Evolutionary conservation across 2,888 invertebrate species (phyloP), one percentile per base, ranked within the genome.

Genomic region (Rhabditophanes sp.): DNA sequence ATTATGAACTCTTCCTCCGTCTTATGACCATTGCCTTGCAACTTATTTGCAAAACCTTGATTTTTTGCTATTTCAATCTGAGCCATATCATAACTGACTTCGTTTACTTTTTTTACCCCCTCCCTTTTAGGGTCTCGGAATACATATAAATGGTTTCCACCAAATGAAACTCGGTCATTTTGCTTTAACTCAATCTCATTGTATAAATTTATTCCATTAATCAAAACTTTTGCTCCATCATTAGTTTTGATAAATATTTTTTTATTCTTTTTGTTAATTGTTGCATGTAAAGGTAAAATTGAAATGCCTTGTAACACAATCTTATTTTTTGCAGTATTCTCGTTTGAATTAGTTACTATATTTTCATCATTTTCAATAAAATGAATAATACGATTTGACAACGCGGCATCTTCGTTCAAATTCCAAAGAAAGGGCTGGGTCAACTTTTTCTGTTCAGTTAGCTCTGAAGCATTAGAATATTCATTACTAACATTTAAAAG

Each of bases 111-210:
- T 24, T 44, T 39, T n/a, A 45, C 36, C 2, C 52, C 53, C 22
- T 49, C 57, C 38, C 62, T 60, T 20, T 53, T 60, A 12, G 73
- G 73, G 48, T 72, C 67, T 21, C 67, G 65, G 53, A 70, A 73
- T 2, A 73, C 68, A 61, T 71, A 74, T 29, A 72, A 56, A 54
- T 74, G 73, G 17, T 71, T 72, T 9, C 71, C 69, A 7, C 74
- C 74, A 50, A 74, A 72, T 37, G 73, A 54, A 11, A 74, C 49
- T 44, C 72, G 65, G 54, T 74, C 74, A 48, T 73, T 69, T 51
- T 73, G 72, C 28, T 64, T 57, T 5, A 74, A 57, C 25, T 66
- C 61, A 1, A 65, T 65, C 32, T 68, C 68, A 11, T 62, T 58
- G 4, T 65, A 62, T 2, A 72, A 60, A 12, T 63, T 60, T 28